Base-by-base conservation (phyloP, 2,113 vertebrate genomes). In the Galeopterus variegatus region DNA sequence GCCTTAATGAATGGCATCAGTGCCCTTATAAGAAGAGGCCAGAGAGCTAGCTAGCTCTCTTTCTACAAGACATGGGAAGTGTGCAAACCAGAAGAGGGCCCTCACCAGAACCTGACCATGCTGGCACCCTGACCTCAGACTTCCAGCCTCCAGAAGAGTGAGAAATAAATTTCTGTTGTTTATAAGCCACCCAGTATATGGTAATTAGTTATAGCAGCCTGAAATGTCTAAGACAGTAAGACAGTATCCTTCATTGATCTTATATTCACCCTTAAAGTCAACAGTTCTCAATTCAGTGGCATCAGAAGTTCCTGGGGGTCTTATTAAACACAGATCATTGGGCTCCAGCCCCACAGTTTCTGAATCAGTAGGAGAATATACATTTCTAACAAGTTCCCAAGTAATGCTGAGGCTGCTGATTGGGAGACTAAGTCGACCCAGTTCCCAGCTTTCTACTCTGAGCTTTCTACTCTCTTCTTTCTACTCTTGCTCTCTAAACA, bases 341-440 rank as follows among this genome's bases (percentile, higher is more conserved):
- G 41, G 80, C 81, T 84, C 58, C 79, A 60, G 88, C 24, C 31
- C 54, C 87, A 67, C 31, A 84, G 52, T 60, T 94, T 84, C 70
- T 84, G 14, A 69, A 50, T 90, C 62, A 76, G 69, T 26, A 83
- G 50, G 60, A 94, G 28, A 83, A 76, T 4, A 45, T 5, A 83
- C 31, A 76, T 58, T 89, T 83, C 50, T 58, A 65, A 75, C 12
- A 65, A 54, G 48, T 65, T 48, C 48, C n/a, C 67, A 94, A 21
- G 69, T 28, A 83, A 94, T 76, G 60, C 72, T 17, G 31, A 90
- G 50, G 69, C 48, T 77, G 69, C 36, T 90, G 79, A 24, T 19
- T 76, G 31, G 31, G 18, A 31, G 17, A 52, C 62, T 50, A 84
- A 58, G 60, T 84, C 60, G 84, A 90, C 76, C 69, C 23, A 50